phyloP scores from a whole-genome alignment of 2,113 vertebrate genomes.

The Cyprinodon brontotheroides region DNA sequence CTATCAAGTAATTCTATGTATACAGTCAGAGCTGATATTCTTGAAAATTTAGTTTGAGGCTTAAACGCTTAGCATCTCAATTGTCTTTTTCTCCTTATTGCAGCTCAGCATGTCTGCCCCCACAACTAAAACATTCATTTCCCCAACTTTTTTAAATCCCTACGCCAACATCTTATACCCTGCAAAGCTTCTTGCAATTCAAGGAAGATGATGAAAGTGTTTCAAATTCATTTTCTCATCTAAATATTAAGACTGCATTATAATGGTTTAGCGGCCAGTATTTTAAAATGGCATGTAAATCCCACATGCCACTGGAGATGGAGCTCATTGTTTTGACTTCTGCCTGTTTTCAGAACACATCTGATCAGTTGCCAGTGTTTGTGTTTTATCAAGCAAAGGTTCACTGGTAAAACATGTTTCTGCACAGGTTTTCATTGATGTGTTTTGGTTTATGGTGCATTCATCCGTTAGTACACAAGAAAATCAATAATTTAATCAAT shows the following conservation, averaged over 20 bases:
- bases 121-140: constrained; percentile 23
- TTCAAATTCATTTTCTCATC: constrained; percentile 10
- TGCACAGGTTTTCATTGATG: background rate
- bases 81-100: constrained; percentile 10
- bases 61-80: constrained; percentile 18
- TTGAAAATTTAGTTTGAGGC: constrained; percentile 10
- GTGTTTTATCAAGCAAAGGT: background rate
- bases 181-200: constrained; percentile 45
- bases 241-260: constrained; percentile 1
- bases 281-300: background rate
- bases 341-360: background rate
- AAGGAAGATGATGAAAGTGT: constrained; percentile 34
- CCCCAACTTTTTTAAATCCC: constrained; percentile 40
- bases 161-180: constrained; percentile 30
- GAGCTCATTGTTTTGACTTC: background rate
- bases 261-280: background rate
- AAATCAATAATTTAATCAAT: background rate
- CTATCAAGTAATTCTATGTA: constrained; percentile 13
- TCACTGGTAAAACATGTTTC: background rate
- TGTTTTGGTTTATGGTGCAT: background rate
- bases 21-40: constrained; percentile 30
- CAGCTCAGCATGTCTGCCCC: constrained; percentile 10
- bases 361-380: background rate
- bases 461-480: background rate
- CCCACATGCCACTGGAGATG: background rate